phyloP scores from a whole-genome alignment of 2,797 vertebrate genomes.

The Sebastes iracundus region DNA sequence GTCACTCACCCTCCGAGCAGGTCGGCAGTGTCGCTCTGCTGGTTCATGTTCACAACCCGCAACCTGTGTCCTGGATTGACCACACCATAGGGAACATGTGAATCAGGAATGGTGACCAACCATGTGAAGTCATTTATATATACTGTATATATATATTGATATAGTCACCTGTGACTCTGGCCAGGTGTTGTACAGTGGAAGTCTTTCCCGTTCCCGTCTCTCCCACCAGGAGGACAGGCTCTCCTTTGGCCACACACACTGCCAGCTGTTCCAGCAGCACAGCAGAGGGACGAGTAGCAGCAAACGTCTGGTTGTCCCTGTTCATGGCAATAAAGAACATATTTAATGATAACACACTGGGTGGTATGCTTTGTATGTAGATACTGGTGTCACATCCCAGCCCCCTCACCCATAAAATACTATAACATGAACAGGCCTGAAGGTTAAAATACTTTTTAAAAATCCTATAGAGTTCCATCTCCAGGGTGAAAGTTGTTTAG shows the following conservation, averaged over 20 bases:
- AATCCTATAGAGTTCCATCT: background rate
- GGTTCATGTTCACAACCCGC: conserved; percentile 97
- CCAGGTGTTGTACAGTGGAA: conserved; percentile 93
- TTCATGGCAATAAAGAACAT: background rate
- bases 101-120: background rate
- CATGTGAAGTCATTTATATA: background rate
- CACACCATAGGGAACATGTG: background rate
- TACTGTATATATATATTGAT: conserved; percentile 6
- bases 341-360: background rate
- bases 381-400: background rate
- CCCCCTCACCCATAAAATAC: background rate
- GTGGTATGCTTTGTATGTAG: background rate
- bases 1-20: conserved; percentile 93
- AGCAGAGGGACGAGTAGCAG: conserved; percentile 89
- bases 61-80: conserved; percentile 86
- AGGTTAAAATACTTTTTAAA: background rate
- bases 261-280: conserved; percentile 94
- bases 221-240: conserved; percentile 93
- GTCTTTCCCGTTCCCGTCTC: conserved; percentile 98
- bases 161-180: conserved; percentile 88
- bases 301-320: conserved; percentile 89
- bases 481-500: no score
- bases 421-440: background rate
- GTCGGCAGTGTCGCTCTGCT: conserved; percentile 96
- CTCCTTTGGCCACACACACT: conserved; percentile 89